Base-by-base conservation (phyloP, 1,140 invertebrate genomes). In the Brachionus rotundiformis region DNA sequence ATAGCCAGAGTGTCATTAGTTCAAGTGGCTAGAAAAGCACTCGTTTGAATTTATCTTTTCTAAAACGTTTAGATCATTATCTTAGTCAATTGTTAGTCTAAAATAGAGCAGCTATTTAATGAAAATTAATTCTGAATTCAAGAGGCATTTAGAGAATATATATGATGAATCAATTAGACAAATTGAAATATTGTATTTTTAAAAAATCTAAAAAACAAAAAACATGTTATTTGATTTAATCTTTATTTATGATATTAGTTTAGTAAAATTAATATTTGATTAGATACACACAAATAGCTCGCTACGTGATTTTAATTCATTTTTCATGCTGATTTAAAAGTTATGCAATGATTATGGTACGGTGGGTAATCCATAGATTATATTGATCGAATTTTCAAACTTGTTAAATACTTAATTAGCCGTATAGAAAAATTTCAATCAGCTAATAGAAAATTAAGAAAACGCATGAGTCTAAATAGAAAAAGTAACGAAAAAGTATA, bases 131-230 rank as follows among this genome's bases (percentile, higher is more conserved):
- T 54, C 47, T 54, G 16, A 19, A 54, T 54, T 54, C 47, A 54
- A 54, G 47, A 19, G 47, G n/a, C 47, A 54, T 25, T 54, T 19
- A 54, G 19, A 54, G 47, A 54, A 54, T 54, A 1, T 41, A 47
- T 47, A 19, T 54, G n/a, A n/a, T n/a, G 47, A 8, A 54, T 54
- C 47, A 54, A 54, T 54, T 54, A 54, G 47, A 54, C 23, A 54
- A 54, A 54, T 54, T 54, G 19, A 54, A 54, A 54, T 54, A 54
- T 54, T 54, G 47, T 54, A 54, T 54, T 54, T 49, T 54, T 54
- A 54, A 54, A n/a, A n/a, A 54, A 54, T 54, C 47, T 54, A 16
- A 54, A 54, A 13, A 49, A 54, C n/a, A 54, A 54, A 49, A 49
- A 54, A 54, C 47, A 54, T 54, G 47, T 19, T 54, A 54, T 54